phyloP scores from a whole-genome alignment of 2,113 vertebrate species.

The Thryonomys swinderianus region DNA sequence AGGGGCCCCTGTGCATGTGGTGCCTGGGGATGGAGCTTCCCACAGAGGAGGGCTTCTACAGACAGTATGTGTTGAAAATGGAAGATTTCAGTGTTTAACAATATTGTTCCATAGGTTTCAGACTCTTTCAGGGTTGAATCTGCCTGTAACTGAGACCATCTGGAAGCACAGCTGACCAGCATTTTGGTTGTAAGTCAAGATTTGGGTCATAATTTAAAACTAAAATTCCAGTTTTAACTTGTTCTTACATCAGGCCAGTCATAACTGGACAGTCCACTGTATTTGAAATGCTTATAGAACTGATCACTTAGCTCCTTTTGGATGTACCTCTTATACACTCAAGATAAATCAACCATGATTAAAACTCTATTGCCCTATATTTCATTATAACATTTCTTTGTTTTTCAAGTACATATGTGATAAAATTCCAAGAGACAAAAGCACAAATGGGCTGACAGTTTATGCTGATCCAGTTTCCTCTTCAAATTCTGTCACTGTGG shows the following conservation, averaged over 20 bases:
- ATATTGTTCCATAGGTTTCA: not conserved
- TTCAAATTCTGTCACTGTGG: not conserved
- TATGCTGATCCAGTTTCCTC: not conserved
- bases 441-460: not conserved
- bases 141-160: too few relatives aligned
- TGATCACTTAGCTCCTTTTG: not conserved
- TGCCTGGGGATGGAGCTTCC: fast-evolving
- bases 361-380: not conserved
- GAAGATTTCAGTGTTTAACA: not conserved
- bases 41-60: not conserved
- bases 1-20: not conserved
- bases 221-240: too few relatives aligned
- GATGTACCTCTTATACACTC: not conserved
- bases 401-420: not conserved
- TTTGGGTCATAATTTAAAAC: too few relatives aligned
- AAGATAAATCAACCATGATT: not conserved
- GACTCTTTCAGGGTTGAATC: too few relatives aligned
- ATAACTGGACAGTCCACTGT: too few relatives aligned
- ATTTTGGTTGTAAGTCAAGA: too few relatives aligned
- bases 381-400: not conserved
- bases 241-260: too few relatives aligned
- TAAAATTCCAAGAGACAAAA: not conserved
- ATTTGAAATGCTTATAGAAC: not conserved
- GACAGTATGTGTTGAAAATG: not conserved
- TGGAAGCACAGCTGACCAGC: too few relatives aligned